Evolutionary conservation across 2,888 invertebrate genomes (phyloP).

Genomic region (Drosophila histrio): DNA sequence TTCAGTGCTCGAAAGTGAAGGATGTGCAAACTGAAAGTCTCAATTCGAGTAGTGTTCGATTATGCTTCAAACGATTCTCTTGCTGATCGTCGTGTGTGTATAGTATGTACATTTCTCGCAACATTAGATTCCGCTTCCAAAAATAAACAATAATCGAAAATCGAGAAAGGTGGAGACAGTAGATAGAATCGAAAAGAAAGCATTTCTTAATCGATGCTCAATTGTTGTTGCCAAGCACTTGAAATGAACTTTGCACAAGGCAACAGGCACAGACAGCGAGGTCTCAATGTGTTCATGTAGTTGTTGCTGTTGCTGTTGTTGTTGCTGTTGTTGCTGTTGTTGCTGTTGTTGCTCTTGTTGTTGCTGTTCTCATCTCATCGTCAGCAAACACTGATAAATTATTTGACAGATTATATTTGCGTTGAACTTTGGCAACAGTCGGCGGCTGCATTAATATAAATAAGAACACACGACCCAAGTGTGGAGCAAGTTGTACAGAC

Average conservation of each 20-base stretch:
- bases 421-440: slow-evolving; percentile 73
- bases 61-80: neutral
- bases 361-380: slow-evolving; percentile 52
- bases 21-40: slow-evolving; percentile 49
- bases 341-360: slow-evolving; percentile 14
- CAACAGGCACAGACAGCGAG: slow-evolving; percentile 57
- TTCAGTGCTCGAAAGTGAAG: slow-evolving; percentile 26
- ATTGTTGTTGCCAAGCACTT: slow-evolving; percentile 41
- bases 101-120: slow-evolving; percentile 21
- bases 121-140: slow-evolving; percentile 54
- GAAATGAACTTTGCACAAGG: slow-evolving; percentile 53
- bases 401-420: slow-evolving; percentile 79
- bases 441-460: slow-evolving; percentile 58
- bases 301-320: slow-evolving; percentile 1
- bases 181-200: slow-evolving; percentile 43
- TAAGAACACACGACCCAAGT: slow-evolving; percentile 52
- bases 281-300: slow-evolving; percentile 53
- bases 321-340: neutral
- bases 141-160: slow-evolving; percentile 34
- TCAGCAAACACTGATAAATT: slow-evolving; percentile 77
- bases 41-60: slow-evolving; percentile 15
- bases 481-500: slow-evolving; percentile 15
- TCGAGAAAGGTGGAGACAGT: neutral
- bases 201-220: slow-evolving; percentile 56
- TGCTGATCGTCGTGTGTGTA: neutral